phyloP scores from a whole-genome alignment of 2,797 vertebrate genomes.

The Gambelia wislizenii region DNA sequence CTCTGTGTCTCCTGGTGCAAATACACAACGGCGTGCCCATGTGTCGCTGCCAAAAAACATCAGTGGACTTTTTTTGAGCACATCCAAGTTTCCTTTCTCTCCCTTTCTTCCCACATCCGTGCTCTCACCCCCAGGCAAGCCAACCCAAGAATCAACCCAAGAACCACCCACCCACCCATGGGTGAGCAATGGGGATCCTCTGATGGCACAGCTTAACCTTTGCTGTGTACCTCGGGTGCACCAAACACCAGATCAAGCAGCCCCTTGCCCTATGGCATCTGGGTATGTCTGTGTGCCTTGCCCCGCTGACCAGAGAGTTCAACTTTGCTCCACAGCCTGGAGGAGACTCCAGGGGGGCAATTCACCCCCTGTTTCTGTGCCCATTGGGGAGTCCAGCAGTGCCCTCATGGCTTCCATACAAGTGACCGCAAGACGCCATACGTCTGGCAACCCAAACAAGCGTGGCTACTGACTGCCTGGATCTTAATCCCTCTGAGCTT shows the following conservation, averaged over 20 bases:
- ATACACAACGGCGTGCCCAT: neutral
- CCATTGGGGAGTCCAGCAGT: no score
- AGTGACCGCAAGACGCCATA: neutral
- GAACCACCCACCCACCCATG: neutral
- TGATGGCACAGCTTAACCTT: neutral
- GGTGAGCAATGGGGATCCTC: neutral
- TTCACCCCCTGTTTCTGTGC: no score
- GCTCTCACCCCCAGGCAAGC: neutral
- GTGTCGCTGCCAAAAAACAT: neutral
- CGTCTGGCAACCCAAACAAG: no score
- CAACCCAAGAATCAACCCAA: no score
- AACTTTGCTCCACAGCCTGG: neutral
- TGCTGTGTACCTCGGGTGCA: neutral
- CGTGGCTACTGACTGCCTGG: no score
- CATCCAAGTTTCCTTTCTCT: neutral
- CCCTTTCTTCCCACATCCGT: neutral
- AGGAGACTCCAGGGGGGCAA: no score
- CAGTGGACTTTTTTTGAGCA: fast-evolving
- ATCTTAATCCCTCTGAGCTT: no score
- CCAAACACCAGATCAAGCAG: neutral
- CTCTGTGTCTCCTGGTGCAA: neutral
- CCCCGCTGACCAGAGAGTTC: neutral
- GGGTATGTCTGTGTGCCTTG: neutral
- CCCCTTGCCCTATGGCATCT: neutral
- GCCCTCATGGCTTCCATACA: no score